Conservation (phyloP, 2,113 vertebrate genomes). For the Xerus inauris region DNA sequence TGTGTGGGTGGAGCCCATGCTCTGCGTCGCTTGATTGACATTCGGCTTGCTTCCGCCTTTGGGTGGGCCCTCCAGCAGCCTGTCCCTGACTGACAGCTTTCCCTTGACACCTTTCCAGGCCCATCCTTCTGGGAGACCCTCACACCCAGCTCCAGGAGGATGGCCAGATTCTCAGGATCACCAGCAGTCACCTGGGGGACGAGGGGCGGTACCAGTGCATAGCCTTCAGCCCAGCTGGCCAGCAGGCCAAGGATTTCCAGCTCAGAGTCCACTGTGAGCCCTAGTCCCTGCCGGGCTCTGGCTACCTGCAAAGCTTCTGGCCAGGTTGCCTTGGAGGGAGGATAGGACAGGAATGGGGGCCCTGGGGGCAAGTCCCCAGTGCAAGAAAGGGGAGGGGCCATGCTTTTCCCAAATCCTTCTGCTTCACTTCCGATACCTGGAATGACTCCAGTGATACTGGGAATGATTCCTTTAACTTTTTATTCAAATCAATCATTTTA, state of each 20-base stretch:
- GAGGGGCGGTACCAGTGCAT: conserved; percentile 91
- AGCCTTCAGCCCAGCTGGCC: conserved; percentile 92
- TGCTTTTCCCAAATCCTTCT: accelerated
- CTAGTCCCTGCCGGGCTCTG: accelerated
- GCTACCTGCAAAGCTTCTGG: background rate
- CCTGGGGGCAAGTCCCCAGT: accelerated
- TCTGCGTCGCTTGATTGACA: accelerated
- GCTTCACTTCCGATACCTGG: background rate
- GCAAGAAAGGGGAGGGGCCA: background rate
- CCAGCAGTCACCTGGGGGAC: conserved; percentile 86
- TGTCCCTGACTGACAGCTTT: background rate
- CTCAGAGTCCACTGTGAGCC: conserved; percentile 88
- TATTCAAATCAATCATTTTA: background rate
- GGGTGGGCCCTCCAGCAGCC: too few relatives aligned
- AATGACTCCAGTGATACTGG: too few relatives aligned
- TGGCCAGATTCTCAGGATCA: conserved; percentile 88
- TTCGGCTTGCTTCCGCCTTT: too few relatives aligned
- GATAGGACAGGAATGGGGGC: background rate
- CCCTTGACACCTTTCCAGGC: conserved; percentile 78
- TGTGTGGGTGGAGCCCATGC: accelerated
- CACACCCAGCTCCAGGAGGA: conserved; percentile 87
- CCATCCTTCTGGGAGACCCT: conserved; percentile 86
- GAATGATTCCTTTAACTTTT: background rate
- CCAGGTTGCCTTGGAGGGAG: accelerated
- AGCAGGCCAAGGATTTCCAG: conserved; percentile 90